Percentiles rank a stretch among this genome's conserved stretches.
Evolutionary conservation across 37 sponge, comb jelly and placozoan genomes (phyloP).

Genomic region (Hormiphora californensis): DNA sequence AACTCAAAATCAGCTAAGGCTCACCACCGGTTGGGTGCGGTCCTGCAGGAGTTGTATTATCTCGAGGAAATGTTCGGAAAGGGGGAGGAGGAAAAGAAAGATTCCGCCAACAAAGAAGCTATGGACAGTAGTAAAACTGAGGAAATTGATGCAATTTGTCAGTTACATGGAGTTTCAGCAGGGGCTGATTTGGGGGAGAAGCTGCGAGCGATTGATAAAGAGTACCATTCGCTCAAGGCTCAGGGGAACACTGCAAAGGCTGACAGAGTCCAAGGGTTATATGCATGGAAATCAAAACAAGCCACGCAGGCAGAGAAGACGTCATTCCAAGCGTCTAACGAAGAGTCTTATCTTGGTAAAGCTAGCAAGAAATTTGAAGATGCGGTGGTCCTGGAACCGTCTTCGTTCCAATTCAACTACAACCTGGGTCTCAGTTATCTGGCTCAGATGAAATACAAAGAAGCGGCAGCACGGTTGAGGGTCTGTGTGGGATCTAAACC

Average conservation of each 20-base stretch:
- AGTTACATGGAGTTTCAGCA: slow-evolving; percentile 72
- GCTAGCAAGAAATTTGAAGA: slow-evolving; percentile 75
- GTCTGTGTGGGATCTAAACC: slow-evolving; percentile 67
- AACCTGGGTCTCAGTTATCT: slow-evolving; percentile 74
- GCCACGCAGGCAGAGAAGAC: slow-evolving; percentile 55
- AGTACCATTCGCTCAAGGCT: slow-evolving; percentile 80
- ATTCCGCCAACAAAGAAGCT: slow-evolving; percentile 55
- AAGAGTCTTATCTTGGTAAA: slow-evolving; percentile 68
- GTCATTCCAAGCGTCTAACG: neutral
- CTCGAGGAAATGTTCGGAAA: slow-evolving; percentile 73
- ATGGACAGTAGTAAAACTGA: slow-evolving; percentile 75
- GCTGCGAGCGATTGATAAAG: slow-evolving; percentile 89
- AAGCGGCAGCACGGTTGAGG: slow-evolving; percentile 65
- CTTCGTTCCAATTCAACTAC: slow-evolving; percentile 61
- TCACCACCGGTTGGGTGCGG: slow-evolving; percentile 70
- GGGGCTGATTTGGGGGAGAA: slow-evolving; percentile 72
- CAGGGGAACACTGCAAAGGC: slow-evolving; percentile 74
- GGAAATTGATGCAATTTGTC: slow-evolving; percentile 88
- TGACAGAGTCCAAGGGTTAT: slow-evolving; percentile 84
- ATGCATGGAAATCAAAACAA: slow-evolving; percentile 91
- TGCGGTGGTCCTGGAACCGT: slow-evolving; percentile 63
- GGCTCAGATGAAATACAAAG: slow-evolving; percentile 62
- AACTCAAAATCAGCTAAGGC: slow-evolving; percentile 58
- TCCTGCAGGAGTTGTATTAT: slow-evolving; percentile 84
- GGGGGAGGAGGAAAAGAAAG: slow-evolving; percentile 61